These are phyloP conservation scores for Aldabrachelys gigantea DNA, from an alignment of 2,113 vertebrate genomes.

Conservation along the genomic window DNA sequence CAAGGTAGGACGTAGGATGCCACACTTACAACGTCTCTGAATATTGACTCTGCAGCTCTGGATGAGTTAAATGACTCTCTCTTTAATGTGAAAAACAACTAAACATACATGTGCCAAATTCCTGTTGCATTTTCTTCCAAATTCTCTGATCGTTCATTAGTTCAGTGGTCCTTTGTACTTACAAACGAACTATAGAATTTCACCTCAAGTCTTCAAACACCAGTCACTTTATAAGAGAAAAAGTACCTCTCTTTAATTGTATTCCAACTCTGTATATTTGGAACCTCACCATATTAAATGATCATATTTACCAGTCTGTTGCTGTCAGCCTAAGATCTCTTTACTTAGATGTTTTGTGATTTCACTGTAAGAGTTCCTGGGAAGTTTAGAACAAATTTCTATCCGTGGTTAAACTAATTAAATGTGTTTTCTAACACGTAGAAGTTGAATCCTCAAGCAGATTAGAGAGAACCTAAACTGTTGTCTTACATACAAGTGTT, in stretches of 20 bases:
- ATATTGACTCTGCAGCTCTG: conserved; percentile 2
- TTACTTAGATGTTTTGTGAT: background rate
- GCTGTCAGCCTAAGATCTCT: conserved; percentile 21
- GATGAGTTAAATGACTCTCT: background rate
- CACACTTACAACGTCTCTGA: background rate
- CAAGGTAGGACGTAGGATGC: background rate
- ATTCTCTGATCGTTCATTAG: background rate
- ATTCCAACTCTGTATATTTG: background rate
- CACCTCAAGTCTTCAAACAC: background rate
- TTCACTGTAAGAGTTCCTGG: background rate
- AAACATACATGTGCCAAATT: conserved; percentile 20
- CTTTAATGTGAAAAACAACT: conserved; percentile 22
- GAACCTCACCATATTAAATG: background rate
- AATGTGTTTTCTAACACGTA: conserved; percentile 4
- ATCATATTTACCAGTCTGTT: background rate
- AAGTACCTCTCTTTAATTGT: background rate
- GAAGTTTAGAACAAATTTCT: conserved; percentile 13
- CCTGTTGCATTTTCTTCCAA: background rate
- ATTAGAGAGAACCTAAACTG: background rate
- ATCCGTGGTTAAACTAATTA: background rate
- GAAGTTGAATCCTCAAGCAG: background rate
- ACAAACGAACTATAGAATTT: background rate
- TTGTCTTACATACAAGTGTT: background rate
- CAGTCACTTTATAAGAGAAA: background rate
- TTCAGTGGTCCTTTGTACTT: conserved; percentile 1